Base-by-base conservation (phyloP, 2,888 invertebrate species). In the Oeneis ivallda region DNA sequence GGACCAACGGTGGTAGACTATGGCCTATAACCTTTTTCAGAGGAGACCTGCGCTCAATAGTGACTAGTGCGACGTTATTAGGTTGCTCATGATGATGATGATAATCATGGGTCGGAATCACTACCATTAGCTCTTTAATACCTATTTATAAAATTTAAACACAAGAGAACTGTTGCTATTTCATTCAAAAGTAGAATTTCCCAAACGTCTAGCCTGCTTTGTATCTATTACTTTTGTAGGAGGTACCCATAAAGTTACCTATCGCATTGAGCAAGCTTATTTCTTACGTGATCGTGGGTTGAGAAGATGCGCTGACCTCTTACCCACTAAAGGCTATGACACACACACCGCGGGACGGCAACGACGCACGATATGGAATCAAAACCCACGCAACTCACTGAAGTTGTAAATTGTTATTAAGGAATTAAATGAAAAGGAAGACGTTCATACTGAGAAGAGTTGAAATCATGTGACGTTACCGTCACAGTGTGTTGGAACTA, bases 291-390 rank as follows among this genome's bases (percentile, higher is more conserved):
- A 74, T 74, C 71, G 60, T 57, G 64, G 62, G 64, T 52, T 62
- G 66, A 65, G 73, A 74, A 75, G 75, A 77, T 75, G 75, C 73
- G 73, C 72, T 71, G 75, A 75, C 75, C 75, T 61, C 69, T 62
- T 65, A 68, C 69, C 67, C 61, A 68, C 67, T 69, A 70, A 70
- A 50, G 49, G 47, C 17, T 47, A 15, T 15, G 47, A 47, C 15
- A 47, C 10, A 47, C 9, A 47, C 47, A 47, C 9, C 9, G 47
- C 47, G 17, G 2, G 47, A 15, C 47, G 47, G 9, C 5, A 47
- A 0, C 17, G 47, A 9, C 1, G 47, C 17, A 15, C n/a, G 47
- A 15, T 15, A 15, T n/a, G n/a, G 17, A 15, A 47, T 0, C 17
- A 17, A 9, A 6, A 8, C 9, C 17, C 15, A 10, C 17, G 17